phyloP scores from a whole-genome alignment of 2,113 vertebrate species.

The Xenopus laevis region DNA sequence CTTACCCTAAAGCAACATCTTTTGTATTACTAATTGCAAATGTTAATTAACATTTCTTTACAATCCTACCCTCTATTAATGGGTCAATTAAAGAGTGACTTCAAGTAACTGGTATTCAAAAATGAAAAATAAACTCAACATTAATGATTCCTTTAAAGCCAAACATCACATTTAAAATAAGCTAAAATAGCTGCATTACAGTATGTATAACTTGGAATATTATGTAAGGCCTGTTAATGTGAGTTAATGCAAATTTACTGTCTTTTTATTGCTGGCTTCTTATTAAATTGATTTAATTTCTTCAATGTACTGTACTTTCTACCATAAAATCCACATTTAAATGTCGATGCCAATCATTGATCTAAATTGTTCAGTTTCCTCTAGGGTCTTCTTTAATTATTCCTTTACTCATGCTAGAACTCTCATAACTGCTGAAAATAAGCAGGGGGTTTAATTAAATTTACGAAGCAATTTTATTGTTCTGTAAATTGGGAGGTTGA shows the following conservation, averaged over 20 bases:
- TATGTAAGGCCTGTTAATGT: neutral
- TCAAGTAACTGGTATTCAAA: conserved; percentile 1
- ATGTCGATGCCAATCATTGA: conserved; percentile 19
- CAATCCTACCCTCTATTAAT: conserved; percentile 62
- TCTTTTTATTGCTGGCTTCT: neutral
- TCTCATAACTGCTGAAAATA: conserved; percentile 3
- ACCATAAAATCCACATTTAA: conserved; percentile 10
- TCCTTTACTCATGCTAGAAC: conserved; percentile 9
- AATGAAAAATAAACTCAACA: neutral
- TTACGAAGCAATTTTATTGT: conserved; percentile 31
- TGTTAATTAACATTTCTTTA: conserved; percentile 72
- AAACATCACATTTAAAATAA: neutral
- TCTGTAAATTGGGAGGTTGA: conserved; percentile 31
- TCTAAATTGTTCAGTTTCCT: conserved; percentile 23
- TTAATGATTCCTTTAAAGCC: neutral
- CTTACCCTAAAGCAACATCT: conserved; percentile 56
- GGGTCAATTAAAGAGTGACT: conserved; percentile 65
- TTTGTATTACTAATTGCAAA: conserved; percentile 65
- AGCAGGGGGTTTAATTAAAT: conserved; percentile 34
- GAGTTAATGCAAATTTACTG: neutral
- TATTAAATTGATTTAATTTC: neutral
- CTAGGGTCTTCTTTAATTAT: conserved; percentile 18
- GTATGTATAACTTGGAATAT: neutral
- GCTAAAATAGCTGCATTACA: too few relatives aligned
- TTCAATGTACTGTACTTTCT: neutral